Conservation (phyloP, 2,797 vertebrate species). For the Buphagus erythrorhynchus region DNA sequence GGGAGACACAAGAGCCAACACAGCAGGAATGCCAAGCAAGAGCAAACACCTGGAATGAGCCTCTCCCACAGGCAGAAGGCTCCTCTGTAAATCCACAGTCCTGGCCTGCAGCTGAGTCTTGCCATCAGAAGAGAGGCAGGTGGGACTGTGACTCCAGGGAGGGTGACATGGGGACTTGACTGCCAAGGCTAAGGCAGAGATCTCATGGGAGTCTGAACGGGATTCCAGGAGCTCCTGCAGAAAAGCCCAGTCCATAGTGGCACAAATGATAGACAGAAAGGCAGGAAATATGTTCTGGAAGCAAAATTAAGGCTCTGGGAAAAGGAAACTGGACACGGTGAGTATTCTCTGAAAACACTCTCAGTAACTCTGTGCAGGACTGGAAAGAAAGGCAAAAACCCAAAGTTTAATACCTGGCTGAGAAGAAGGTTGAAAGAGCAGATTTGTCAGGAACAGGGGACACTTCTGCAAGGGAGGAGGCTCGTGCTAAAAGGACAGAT, state of each 20-base stretch:
- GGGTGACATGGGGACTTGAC: neutral
- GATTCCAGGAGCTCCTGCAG: neutral
- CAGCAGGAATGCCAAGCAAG: neutral
- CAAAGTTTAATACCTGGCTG: neutral
- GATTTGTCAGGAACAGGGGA: neutral
- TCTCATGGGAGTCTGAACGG: neutral
- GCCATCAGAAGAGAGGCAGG: neutral
- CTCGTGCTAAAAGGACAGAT: neutral
- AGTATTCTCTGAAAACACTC: neutral
- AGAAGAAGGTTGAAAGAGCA: neutral
- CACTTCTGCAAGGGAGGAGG: neutral
- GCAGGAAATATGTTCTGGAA: neutral
- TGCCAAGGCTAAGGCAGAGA: neutral
- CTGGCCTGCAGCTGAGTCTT: neutral
- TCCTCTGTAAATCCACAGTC: neutral
- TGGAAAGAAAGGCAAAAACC: neutral
- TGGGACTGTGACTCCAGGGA: neutral
- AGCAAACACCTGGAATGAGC: neutral
- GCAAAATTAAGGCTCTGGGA: neutral
- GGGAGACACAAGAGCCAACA: neutral
- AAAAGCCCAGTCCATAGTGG: neutral
- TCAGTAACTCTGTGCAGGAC: neutral
- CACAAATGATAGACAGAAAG: neutral
- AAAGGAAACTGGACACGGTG: neutral
- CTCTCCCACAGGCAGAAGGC: neutral